Base-by-base conservation (phyloP, 2,113 vertebrate species). In the Potamarius usumacintae region DNA sequence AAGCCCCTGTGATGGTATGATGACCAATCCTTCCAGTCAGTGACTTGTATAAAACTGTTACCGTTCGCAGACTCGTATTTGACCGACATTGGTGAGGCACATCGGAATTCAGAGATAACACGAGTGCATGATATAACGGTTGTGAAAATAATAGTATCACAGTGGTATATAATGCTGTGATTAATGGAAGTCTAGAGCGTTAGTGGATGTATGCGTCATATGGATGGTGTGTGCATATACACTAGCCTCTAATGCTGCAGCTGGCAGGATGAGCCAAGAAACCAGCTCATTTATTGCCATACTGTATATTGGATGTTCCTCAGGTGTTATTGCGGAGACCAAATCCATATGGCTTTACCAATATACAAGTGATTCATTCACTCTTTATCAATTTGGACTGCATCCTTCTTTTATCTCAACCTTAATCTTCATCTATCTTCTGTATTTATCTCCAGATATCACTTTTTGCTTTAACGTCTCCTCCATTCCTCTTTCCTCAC, bases 81-180 rank as follows among this genome's bases (percentile, higher is more conserved):
- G 89, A 30, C 25, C 25, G 55, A 62, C 42, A 76, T 81, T 30
- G 69, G 63, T 34, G 42, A 87, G 92, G 91, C 71, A 18, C 77
- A 88, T 90, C 87, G 85, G 89, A 93, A 71, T 50, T 87, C 90
- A 60, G 42, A 27, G 20, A 67, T 58, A 94, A 91, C 89, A 87
- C 85, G 87, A 88, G 53, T 79, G 76, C 55, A 71, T 94, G 92
- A 95, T 94, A 94, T 89, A 94, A 94, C 87, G 55, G 86, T 84
- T 50, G 83, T 92, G 93, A 93, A 94, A 94, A 93, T 82, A 87
- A 77, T 85, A 83, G 88, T 86, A 88, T 89, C 50, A 84, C 14
- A 18, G 27, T 27, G 84, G 48, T 34, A 52, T 65, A 71, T 20
- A 15, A 80, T 83, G n/a, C 30, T 88, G 69, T 52, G 48, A 48